phyloP scores from a whole-genome alignment of 2,797 vertebrate species.

The Helarctos malayanus region DNA sequence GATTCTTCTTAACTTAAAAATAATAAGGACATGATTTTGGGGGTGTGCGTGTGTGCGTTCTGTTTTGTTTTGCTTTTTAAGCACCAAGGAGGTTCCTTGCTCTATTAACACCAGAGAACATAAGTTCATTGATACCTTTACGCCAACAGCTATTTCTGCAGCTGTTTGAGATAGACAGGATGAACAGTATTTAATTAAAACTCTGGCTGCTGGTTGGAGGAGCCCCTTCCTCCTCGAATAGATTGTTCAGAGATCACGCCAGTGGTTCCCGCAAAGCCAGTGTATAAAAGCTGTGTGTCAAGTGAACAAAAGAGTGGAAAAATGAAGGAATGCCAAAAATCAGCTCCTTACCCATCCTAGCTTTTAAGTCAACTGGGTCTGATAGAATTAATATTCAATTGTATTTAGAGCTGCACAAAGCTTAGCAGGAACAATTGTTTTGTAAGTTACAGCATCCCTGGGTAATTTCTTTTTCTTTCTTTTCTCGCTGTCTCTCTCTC shows the following conservation, averaged over 20 bases:
- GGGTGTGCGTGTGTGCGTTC: rapidly evolving
- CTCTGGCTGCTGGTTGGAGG: constrained; percentile 34
- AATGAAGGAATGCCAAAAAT: constrained; percentile 85
- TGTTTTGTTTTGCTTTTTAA: background rate
- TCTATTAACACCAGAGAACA: constrained; percentile 62
- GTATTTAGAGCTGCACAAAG: constrained; percentile 68
- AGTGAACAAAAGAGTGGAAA: constrained; percentile 85
- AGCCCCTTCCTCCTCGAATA: constrained; percentile 47
- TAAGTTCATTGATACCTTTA: constrained; percentile 64
- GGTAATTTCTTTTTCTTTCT: constrained; percentile 29
- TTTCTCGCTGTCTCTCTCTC: background rate
- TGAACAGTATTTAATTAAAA: constrained; percentile 81
- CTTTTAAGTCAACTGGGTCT: constrained; percentile 69
- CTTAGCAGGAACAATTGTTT: background rate
- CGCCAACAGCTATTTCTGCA: constrained; percentile 79
- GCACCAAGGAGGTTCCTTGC: constrained; percentile 24
- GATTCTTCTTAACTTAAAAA: constrained; percentile 67
- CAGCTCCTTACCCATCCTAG: constrained; percentile 69
- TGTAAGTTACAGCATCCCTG: background rate
- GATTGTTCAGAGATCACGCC: constrained; percentile 66
- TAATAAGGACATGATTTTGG: constrained; percentile 16
- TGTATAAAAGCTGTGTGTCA: constrained; percentile 81
- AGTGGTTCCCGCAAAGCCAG: constrained; percentile 80
- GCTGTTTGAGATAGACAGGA: constrained; percentile 68
- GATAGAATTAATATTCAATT: constrained; percentile 86